Evolutionary conservation across 1,140 invertebrate genomes (phyloP).

Genomic region (Drosophila miranda): DNA sequence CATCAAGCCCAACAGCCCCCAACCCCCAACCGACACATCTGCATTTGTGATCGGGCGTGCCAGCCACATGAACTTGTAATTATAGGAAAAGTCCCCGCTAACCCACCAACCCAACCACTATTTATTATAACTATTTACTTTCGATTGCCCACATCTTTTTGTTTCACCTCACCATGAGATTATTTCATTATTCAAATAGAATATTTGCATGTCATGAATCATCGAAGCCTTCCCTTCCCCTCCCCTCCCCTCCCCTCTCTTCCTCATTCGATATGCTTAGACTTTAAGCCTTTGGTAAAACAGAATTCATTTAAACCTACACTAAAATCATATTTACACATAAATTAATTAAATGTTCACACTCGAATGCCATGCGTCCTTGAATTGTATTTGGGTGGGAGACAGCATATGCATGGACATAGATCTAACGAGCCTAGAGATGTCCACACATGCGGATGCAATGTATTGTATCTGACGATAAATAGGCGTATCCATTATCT

Average conservation of each 20-base stretch:
- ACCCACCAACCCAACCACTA: neutral
- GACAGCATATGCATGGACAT: no score
- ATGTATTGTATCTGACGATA: no score
- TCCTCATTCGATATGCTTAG: conserved; percentile 29
- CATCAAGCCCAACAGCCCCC: neutral
- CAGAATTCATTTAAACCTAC: conserved; percentile 36
- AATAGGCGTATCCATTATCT: no score
- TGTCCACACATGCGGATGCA: no score
- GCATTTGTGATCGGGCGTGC: no score
- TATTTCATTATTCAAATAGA: no score
- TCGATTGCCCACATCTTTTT: no score
- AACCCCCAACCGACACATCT: neutral
- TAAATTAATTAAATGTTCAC: conserved; percentile 46
- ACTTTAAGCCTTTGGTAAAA: conserved; percentile 22
- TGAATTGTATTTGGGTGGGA: neutral
- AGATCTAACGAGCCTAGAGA: no score
- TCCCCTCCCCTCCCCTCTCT: neutral
- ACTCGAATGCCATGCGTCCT: no score
- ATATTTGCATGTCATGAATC: no score
- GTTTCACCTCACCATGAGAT: neutral
- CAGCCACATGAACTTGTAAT: conserved; percentile 29
- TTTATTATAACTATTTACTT: conserved; percentile 44
- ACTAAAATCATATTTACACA: conserved; percentile 39
- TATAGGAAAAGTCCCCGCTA: conserved; percentile 17
- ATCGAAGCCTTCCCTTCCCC: no score